These are phyloP conservation scores for Leucophora obtusa DNA, from an alignment of 2,888 invertebrate genomes.

Conservation along the genomic window DNA sequence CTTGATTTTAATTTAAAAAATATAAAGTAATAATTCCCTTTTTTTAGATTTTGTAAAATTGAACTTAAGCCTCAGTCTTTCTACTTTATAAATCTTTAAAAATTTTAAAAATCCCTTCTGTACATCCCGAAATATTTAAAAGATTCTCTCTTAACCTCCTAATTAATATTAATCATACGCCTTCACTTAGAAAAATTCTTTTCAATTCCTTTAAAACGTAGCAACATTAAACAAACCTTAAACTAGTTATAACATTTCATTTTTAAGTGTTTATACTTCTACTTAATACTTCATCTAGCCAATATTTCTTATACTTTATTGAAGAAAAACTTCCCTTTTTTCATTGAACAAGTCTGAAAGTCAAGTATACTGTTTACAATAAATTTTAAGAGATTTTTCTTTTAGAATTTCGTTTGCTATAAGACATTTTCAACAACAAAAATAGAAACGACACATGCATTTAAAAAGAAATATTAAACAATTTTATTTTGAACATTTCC, in stretches of 20 bases:
- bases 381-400: conserved; percentile 1
- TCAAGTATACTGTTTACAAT: conserved; percentile 31
- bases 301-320: conserved; percentile 27
- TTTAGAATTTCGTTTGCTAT: not conserved
- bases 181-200: too few species aligned
- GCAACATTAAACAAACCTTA: not conserved
- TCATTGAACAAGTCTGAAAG: conserved; percentile 23
- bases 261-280: conserved; percentile 1
- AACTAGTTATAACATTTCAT: not conserved
- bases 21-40: too few species aligned
- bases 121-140: not conserved
- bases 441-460: conserved; percentile 18
- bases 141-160: not conserved
- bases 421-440: conserved; percentile 28
- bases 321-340: too few species aligned
- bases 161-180: conserved; percentile 32
- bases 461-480: not conserved
- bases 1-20: too few species aligned
- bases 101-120: not conserved
- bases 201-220: not conserved
- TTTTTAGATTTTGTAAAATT: too few species aligned
- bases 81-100: not conserved
- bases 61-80: too few species aligned
- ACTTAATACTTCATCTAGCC: conserved; percentile 32
- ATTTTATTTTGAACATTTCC: conserved; percentile 39